phyloP scores from a whole-genome alignment of 2,113 vertebrate species.

The Gulo gulo region DNA sequence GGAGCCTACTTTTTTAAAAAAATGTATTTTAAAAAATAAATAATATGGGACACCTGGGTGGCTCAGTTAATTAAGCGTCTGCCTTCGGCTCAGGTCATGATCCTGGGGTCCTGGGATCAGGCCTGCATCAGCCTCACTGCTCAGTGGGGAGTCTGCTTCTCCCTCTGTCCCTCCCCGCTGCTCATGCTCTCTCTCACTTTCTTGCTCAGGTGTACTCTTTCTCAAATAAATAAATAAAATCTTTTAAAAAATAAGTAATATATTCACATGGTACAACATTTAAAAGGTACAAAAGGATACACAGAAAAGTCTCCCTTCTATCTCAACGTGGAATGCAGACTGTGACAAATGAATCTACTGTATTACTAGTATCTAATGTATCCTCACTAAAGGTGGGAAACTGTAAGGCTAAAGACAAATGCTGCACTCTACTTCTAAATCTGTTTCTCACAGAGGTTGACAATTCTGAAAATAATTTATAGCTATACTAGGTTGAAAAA shows the following conservation, averaged over 20 bases:
- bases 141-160: too few relatives aligned
- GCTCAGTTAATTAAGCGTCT: too few relatives aligned
- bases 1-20: too few relatives aligned
- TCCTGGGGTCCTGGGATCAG: too few relatives aligned
- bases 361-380: background rate
- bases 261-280: background rate
- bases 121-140: too few relatives aligned
- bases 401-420: background rate
- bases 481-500: background rate
- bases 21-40: too few relatives aligned
- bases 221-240: too few relatives aligned
- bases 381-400: background rate
- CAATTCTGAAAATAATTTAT: constrained; percentile 37
- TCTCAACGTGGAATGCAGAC: background rate
- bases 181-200: too few relatives aligned
- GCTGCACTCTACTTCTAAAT: background rate
- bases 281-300: background rate
- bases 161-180: too few relatives aligned
- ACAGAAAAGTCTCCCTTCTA: background rate
- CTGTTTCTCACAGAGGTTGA: constrained; percentile 4
- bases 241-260: background rate
- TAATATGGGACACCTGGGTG: too few relatives aligned
- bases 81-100: too few relatives aligned
- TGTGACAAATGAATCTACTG: background rate
- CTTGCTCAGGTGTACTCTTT: too few relatives aligned